phyloP scores from a whole-genome alignment of 2,113 vertebrate genomes.

The Hippoglossus stenolepis region DNA sequence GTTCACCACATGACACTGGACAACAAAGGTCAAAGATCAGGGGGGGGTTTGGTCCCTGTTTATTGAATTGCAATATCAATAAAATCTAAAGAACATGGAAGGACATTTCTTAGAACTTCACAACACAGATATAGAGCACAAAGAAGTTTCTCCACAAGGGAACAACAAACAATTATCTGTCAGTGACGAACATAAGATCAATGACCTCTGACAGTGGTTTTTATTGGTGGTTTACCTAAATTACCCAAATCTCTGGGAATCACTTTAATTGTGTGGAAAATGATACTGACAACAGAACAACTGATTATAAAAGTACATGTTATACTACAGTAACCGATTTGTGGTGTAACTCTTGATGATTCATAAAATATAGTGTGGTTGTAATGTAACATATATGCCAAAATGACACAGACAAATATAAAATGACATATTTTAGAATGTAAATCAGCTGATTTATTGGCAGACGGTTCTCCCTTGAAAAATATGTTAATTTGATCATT shows the following conservation, averaged over 20 bases:
- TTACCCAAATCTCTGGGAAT: too few species aligned
- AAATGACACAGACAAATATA: too few species aligned
- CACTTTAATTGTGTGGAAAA: too few species aligned
- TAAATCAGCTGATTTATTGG: neutral
- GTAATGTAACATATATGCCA: too few species aligned
- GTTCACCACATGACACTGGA: conserved; percentile 46
- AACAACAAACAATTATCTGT: too few species aligned
- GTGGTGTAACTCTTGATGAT: too few species aligned
- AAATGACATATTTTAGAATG: neutral
- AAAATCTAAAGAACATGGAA: neutral
- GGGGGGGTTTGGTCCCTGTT: neutral
- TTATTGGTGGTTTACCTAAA: neutral
- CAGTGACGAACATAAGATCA: neutral
- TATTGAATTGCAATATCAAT: neutral
- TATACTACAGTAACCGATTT: neutral
- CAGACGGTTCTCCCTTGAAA: neutral
- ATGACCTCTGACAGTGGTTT: neutral
- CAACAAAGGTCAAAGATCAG: conserved; percentile 45
- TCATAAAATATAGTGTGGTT: too few species aligned
- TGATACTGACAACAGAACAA: too few species aligned
- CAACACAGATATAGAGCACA: neutral
- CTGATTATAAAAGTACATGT: too few species aligned
- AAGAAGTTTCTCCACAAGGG: neutral
- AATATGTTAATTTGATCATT: neutral
- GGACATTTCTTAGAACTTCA: neutral